A percentile compares a stretch with the other conserved stretches of the same genome.
Evolutionary conservation across 1,140 invertebrate species (phyloP).

Genomic region (Ceratitis capitata): DNA sequence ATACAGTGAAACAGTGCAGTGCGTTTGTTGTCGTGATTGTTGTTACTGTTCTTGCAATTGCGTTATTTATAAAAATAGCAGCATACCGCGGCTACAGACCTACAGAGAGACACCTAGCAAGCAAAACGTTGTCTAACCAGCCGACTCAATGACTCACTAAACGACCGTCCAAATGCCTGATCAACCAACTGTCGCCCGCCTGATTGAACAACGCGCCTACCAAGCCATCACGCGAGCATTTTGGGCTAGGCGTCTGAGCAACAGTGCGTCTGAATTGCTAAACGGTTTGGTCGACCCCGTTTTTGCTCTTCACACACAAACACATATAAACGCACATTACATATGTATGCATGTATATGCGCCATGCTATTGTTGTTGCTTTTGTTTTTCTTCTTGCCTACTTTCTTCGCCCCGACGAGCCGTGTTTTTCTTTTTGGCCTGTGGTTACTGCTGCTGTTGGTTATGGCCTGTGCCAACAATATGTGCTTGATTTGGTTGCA

Average conservation of each 20-base stretch:
- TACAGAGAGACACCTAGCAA: background rate
- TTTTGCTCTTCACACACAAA: background rate
- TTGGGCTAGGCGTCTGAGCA: background rate
- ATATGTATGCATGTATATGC: background rate
- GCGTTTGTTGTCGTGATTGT: background rate
- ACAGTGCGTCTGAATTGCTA: background rate
- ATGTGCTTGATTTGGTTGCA: background rate
- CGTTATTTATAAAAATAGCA: constrained; percentile 32
- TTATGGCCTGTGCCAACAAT: constrained; percentile 6
- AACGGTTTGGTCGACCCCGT: constrained; percentile 4
- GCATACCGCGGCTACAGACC: background rate
- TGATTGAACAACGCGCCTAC: background rate
- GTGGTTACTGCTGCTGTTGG: background rate
- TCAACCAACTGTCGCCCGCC: background rate
- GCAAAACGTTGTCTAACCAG: background rate
- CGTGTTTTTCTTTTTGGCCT: constrained; percentile 11
- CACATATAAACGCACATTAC: background rate
- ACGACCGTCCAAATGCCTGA: no score
- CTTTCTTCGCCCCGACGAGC: background rate
- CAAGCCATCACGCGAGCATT: background rate
- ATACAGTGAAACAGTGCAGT: background rate
- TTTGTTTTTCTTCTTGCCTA: no score
- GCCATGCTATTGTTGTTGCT: background rate
- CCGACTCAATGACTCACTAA: no score
- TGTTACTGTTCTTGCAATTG: background rate